Evolutionary conservation across 2,888 invertebrate genomes (phyloP), one percentile per base, ranked within the genome.

Genomic region (Galerucella pusilla): DNA sequence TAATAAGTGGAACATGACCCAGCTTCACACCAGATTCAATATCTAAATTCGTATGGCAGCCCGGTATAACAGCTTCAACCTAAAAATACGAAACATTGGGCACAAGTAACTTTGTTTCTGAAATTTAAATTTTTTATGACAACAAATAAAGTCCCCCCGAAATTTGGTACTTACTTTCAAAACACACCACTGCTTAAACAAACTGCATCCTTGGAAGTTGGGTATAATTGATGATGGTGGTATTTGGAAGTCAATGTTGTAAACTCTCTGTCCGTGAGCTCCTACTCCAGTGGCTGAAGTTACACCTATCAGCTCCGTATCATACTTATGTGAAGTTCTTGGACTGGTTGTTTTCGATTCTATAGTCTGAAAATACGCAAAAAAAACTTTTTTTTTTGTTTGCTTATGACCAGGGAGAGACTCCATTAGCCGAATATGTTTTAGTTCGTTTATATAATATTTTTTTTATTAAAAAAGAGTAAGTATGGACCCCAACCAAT

Each of bases 221-320:
- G 83, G 82, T 42, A 80, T 75, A 16, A 75, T 63, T 11, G 75
- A 35, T 35, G 79, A 49, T 6, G 42, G 42, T n/a, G 84, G 83
- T 60, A 84, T 81, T 10, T 66, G 71, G 35, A 84, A 65, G 20
- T 71, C 72, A 12, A 83, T 70, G 16, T 80, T 76, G 71, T 81
- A 84, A 4, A 78, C 79, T 71, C 80, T 78, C 64, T 84, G 81
- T 1, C 83, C 83, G 70, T 83, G 83, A 2, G 82, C 83, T 46
- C 82, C 83, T 10, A 84, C 81, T 4, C 83, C 83, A 35, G 76
- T 78, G 25, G 78, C 79, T 0, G 28, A 68, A 14, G 71, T 46
- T 1, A 60, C 16, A 14, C 68, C 73, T 20, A 83, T 45, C 2
- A 76, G 61, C 42, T 81, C 79, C 5, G 60, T 45, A 67, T 81